Evolutionary conservation across 2,888 invertebrate species (phyloP).

Genomic region (Drosophila peninsularis): DNA sequence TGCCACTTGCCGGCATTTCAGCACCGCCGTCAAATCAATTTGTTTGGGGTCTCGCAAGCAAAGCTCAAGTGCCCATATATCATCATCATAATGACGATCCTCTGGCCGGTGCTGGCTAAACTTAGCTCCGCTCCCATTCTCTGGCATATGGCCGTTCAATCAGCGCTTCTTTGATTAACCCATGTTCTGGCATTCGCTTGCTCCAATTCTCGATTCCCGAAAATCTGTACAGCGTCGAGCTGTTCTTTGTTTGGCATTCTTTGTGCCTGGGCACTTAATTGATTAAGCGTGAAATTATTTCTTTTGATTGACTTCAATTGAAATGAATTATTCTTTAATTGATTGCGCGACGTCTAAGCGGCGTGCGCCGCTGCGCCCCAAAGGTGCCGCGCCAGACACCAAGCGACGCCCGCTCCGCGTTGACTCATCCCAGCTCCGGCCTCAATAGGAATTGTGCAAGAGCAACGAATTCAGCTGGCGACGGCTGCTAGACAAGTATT

Average conservation of each 20-base stretch:
- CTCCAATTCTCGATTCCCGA: slow-evolving; percentile 10
- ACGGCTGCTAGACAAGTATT: slow-evolving; percentile 38
- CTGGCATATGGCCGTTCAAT: slow-evolving; percentile 25
- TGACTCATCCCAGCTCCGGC: background rate
- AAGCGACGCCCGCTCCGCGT: background rate
- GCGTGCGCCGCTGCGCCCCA: slow-evolving; percentile 61
- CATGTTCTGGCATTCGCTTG: slow-evolving; percentile 1
- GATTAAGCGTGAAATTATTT: slow-evolving; percentile 82
- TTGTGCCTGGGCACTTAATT: slow-evolving; percentile 57
- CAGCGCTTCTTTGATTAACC: slow-evolving; percentile 28
- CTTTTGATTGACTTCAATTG: slow-evolving; percentile 81
- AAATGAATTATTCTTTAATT: slow-evolving; percentile 82
- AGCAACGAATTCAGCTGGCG: slow-evolving; percentile 48
- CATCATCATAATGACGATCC: slow-evolving; percentile 63
- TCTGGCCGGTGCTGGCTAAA: slow-evolving; percentile 21
- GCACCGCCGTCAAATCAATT: slow-evolving; percentile 70
- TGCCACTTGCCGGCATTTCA: slow-evolving; percentile 71
- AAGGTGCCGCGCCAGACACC: slow-evolving; percentile 29
- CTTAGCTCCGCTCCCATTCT: background rate
- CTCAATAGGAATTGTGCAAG: slow-evolving; percentile 49
- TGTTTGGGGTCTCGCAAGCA: slow-evolving; percentile 63
- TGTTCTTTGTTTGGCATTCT: slow-evolving; percentile 21
- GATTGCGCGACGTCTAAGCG: slow-evolving; percentile 57
- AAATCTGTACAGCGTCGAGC: slow-evolving; percentile 19
- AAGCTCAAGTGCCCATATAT: slow-evolving; percentile 57